Conservation (phyloP, 2,888 invertebrate genomes). For the Psococerastis gibbosa region DNA sequence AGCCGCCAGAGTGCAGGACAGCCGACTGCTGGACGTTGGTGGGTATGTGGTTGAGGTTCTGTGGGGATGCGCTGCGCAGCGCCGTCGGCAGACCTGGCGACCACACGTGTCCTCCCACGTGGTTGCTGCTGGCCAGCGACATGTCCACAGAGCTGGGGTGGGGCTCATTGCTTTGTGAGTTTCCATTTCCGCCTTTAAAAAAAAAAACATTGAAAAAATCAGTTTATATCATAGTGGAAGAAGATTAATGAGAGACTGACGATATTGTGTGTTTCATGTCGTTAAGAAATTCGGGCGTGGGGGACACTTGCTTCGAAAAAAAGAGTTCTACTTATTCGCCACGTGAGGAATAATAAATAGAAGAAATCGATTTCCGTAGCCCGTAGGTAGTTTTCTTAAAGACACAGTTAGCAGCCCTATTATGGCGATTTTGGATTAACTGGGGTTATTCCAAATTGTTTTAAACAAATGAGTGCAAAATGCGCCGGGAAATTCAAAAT, state of each 20-base stretch:
- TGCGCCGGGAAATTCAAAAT: too few relatives aligned
- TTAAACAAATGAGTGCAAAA: too few relatives aligned
- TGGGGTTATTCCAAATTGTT: too few relatives aligned
- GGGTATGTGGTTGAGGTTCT: constrained; percentile 2
- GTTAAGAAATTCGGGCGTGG: too few relatives aligned
- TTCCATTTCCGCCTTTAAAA: neutral
- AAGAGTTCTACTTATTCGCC: too few relatives aligned
- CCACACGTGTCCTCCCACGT: constrained; percentile 5
- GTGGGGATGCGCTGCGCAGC: constrained; percentile 3
- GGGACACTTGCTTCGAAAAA: too few relatives aligned
- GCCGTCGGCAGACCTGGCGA: constrained; percentile 3
- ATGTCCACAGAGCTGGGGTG: constrained; percentile 2
- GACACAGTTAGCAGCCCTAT: too few relatives aligned
- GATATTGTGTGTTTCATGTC: neutral
- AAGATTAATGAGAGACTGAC: neutral
- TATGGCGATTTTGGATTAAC: too few relatives aligned
- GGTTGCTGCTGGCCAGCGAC: neutral
- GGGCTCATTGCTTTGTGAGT: neutral
- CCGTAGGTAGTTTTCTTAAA: too few relatives aligned
- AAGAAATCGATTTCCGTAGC: too few relatives aligned
- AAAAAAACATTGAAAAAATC: neutral
- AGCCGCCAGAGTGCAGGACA: constrained; percentile 6
- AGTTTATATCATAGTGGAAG: too few relatives aligned
- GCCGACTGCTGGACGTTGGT: constrained; percentile 5
- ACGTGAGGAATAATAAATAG: neutral